Conservation (phyloP, 2,113 vertebrate species). For the Sinocyclocheilus maitianheensis region DNA sequence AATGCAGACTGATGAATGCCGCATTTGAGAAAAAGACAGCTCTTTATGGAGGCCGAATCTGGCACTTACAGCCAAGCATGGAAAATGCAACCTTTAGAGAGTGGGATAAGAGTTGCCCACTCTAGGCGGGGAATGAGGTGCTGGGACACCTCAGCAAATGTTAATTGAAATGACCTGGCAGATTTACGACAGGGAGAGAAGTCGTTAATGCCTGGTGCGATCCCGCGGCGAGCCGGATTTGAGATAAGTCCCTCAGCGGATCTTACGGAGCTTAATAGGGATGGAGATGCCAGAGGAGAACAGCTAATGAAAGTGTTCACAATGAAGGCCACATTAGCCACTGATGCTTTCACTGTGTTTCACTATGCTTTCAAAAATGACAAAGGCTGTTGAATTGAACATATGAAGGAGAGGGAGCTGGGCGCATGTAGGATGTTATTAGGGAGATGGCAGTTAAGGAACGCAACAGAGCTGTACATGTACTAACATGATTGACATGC, state of each 20-base stretch:
- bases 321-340: slow-evolving; percentile 47
- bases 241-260: slow-evolving; percentile 46
- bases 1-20: slow-evolving; percentile 20
- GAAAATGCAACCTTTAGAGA: slow-evolving; percentile 42
- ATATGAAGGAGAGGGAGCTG: slow-evolving; percentile 16
- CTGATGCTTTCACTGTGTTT: slow-evolving; percentile 22
- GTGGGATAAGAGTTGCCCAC: slow-evolving; percentile 28
- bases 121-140: background rate
- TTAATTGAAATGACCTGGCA: slow-evolving; percentile 56
- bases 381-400: slow-evolving; percentile 42
- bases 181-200: slow-evolving; percentile 45
- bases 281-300: slow-evolving; percentile 38
- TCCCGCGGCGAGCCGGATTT: slow-evolving; percentile 39
- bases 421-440: slow-evolving; percentile 10
- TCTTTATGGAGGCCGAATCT: slow-evolving; percentile 23
- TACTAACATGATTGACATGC: no score
- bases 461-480: background rate
- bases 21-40: slow-evolving; percentile 10
- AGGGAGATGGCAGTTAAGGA: slow-evolving; percentile 21
- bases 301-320: slow-evolving; percentile 51
- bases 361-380: slow-evolving; percentile 48
- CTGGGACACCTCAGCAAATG: slow-evolving; percentile 52
- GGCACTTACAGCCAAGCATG: slow-evolving; percentile 14
- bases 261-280: slow-evolving; percentile 42
- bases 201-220: slow-evolving; percentile 39